Evolutionary conservation across 2,113 vertebrate genomes (phyloP), one percentile per base, ranked within the genome.

Genomic region (Sorex araneus): DNA sequence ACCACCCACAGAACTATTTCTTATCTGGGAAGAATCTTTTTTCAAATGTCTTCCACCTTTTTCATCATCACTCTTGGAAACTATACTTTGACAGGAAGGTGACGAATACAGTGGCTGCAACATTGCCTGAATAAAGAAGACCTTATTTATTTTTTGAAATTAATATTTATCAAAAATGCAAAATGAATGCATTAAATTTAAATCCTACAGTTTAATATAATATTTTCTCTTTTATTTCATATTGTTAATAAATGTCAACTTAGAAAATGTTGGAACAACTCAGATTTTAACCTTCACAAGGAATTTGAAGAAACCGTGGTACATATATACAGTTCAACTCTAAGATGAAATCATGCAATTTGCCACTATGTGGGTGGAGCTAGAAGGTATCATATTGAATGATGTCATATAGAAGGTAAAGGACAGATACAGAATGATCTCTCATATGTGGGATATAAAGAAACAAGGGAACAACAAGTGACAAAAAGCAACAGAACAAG

Each of bases 81-180:
- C 50, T 8, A 7, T 85, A 75, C 93, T 95, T 78, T 93, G 94
- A 90, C 13, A 30, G 12, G 78, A 92, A 89, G 75, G 30, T 25
- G 50, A 94, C 87, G 69, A 71, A 87, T 25, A 3, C 2, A 71
- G 71, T 95, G 93, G 64, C 74, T 92, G 96, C 81, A 96, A 91
- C 50, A 78, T 12, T 74, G 67, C 73, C 97, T 98, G n/a, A 19
- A 75, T 27, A 84, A 94, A 86, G 28, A 94, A 93, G 87, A 86
- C 0, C 21, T 84, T 50, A 64, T 76, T 94, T 78, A 89, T n/a
- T n/a, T n/a, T n/a, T n/a, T 88, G 40, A 66, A 88, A 93, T 76
- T 19, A 32, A 76, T 12, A 40, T 83, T 69, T 84, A 71, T 34
- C 67, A 50, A 30, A 89, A 12, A 8, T 67, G 89, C 84, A 71